Conservation (phyloP, 2,113 vertebrate species). For the Pseudorectes ferrugineus region DNA sequence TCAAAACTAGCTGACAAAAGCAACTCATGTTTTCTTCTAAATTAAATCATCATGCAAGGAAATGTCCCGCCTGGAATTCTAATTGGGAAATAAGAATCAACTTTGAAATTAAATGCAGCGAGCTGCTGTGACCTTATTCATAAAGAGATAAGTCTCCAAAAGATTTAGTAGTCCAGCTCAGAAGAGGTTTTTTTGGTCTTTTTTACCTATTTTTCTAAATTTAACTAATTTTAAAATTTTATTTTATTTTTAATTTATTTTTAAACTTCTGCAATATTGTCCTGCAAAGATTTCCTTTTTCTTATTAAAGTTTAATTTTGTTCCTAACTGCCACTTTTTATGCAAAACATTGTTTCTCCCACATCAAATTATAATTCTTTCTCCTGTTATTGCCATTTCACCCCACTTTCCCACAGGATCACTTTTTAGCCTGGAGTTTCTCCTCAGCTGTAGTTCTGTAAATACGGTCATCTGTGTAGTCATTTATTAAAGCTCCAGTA, state of each 20-base stretch:
- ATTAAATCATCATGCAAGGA: background rate
- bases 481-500: background rate
- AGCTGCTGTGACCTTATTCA: background rate
- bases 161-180: background rate
- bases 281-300: background rate
- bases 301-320: background rate
- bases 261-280: background rate
- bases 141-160: background rate
- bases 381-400: background rate
- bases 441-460: background rate
- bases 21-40: background rate
- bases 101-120: background rate
- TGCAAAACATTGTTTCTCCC: background rate
- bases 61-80: background rate
- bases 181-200: background rate
- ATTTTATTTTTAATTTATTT: background rate
- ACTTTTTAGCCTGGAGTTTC: background rate
- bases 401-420: background rate
- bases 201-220: rapidly evolving
- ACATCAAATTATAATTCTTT: background rate
- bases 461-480: rapidly evolving
- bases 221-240: background rate
- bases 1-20: background rate
- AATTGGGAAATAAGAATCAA: background rate
- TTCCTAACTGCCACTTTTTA: background rate